phyloP scores from a whole-genome alignment of 2,888 invertebrate genomes.

The Oscheius sp. region DNA sequence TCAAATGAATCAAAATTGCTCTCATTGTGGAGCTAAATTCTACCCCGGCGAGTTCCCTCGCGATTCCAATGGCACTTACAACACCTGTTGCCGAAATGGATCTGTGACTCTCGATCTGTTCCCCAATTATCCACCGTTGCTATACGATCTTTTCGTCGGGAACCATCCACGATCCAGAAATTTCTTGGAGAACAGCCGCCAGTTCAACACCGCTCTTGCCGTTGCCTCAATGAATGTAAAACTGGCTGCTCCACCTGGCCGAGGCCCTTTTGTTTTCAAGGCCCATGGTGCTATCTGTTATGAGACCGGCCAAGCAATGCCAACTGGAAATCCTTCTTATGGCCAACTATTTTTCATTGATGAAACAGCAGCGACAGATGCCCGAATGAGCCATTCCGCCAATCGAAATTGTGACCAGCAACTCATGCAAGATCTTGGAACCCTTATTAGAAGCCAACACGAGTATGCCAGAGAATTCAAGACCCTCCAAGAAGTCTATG shows the following conservation, averaged over 20 bases:
- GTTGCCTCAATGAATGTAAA: constrained; percentile 42
- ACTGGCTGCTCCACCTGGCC: constrained; percentile 35
- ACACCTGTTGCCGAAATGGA: constrained; percentile 21
- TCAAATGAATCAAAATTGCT: not conserved
- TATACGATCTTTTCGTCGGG: constrained; percentile 7
- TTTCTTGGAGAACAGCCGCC: constrained; percentile 24
- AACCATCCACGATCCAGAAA: not conserved
- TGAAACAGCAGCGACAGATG: constrained; percentile 31
- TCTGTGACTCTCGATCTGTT: not conserved
- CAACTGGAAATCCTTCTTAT: constrained; percentile 17
- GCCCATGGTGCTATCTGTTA: constrained; percentile 43
- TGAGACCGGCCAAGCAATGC: constrained; percentile 28
- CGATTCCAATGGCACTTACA: constrained; percentile 4
- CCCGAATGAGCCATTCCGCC: constrained; percentile 18
- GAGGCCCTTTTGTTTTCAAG: constrained; percentile 41
- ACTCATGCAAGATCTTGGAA: constrained; percentile 38
- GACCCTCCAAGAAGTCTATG: constrained; percentile 43
- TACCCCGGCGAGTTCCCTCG: not conserved
- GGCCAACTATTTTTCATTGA: constrained; percentile 41
- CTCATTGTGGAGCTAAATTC: constrained; percentile 21
- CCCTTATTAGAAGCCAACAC: constrained; percentile 26
- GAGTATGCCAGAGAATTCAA: constrained; percentile 41
- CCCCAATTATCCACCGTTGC: constrained; percentile 2
- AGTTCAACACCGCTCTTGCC: constrained; percentile 41
- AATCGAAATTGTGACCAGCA: constrained; percentile 36